A percentile compares a stretch with the other conserved stretches of the same genome.
These are phyloP conservation scores for Mus spicilegus DNA, from an alignment of 2,113 vertebrate species.

Conservation along the genomic window DNA sequence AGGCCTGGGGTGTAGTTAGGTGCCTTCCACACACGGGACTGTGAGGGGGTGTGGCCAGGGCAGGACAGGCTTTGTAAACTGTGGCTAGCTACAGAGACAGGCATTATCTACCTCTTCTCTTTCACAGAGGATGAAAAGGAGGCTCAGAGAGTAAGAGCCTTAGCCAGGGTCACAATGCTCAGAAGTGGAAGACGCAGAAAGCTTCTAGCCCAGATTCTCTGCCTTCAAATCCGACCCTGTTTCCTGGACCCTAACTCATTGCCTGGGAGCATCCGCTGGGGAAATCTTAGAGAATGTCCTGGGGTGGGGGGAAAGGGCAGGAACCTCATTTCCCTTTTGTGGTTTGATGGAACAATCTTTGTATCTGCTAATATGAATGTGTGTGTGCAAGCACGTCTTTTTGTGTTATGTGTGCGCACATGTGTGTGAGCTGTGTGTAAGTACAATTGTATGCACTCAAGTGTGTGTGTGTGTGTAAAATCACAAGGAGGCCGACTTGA, in stretches of 20 bases:
- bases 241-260: background rate
- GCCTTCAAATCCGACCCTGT: background rate
- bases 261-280: slow-evolving; percentile 35
- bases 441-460: background rate
- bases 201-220: background rate
- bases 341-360: slow-evolving; percentile 21
- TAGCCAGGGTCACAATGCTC: slow-evolving; percentile 25
- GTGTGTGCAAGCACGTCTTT: background rate
- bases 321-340: slow-evolving; percentile 33
- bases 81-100: background rate
- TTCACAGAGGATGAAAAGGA: background rate
- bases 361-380: slow-evolving; percentile 36
- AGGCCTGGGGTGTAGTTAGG: background rate
- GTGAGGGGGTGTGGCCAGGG: fast-evolving
- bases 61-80: background rate
- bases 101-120: background rate
- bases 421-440: background rate
- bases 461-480: slow-evolving; percentile 28
- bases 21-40: background rate
- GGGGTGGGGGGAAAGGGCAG: slow-evolving; percentile 12
- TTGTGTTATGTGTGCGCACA: background rate
- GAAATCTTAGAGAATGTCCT: slow-evolving; percentile 52
- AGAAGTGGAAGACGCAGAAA: background rate
- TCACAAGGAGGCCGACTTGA: slow-evolving; percentile 77
- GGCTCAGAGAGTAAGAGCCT: background rate